A percentile compares a stretch with the other conserved stretches of the same genome.
Evolutionary conservation across 2,113 vertebrate genomes (phyloP).

Genomic region (Pedetes capensis): DNA sequence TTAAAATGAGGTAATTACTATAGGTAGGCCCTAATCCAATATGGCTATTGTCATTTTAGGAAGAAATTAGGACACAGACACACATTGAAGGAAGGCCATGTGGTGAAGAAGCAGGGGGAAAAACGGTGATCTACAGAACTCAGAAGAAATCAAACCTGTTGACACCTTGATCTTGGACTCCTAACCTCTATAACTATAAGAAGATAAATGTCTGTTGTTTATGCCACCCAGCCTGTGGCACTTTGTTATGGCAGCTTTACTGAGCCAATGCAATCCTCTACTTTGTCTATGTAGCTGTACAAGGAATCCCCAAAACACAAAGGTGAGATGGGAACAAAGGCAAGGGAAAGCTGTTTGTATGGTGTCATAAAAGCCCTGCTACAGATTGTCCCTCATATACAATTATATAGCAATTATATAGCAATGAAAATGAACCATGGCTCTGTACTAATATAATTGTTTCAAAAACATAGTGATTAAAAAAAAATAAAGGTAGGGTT

Average conservation of each 20-base stretch:
- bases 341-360: neutral
- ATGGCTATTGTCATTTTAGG: neutral
- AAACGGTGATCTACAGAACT: neutral
- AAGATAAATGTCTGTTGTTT: neutral
- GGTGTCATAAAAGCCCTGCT: neutral
- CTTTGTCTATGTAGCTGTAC: neutral
- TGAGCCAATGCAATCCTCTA: neutral
- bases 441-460: too few relatives aligned
- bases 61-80: neutral
- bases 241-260: neutral
- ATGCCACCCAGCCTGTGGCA: neutral
- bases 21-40: neutral
- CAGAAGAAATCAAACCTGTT: neutral
- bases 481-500: too few relatives aligned
- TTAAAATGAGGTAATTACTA: neutral
- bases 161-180: neutral
- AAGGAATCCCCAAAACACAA: neutral
- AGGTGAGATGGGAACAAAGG: neutral
- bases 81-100: neutral
- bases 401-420: too few relatives aligned
- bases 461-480: too few relatives aligned
- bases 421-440: too few relatives aligned
- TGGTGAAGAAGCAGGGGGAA: neutral
- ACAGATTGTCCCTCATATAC: neutral
- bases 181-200: neutral